A percentile compares a stretch with the other conserved stretches of the same genome.
Evolutionary conservation across 1,140 invertebrate species (phyloP).

Genomic region (Ceratosolen solmsi): DNA sequence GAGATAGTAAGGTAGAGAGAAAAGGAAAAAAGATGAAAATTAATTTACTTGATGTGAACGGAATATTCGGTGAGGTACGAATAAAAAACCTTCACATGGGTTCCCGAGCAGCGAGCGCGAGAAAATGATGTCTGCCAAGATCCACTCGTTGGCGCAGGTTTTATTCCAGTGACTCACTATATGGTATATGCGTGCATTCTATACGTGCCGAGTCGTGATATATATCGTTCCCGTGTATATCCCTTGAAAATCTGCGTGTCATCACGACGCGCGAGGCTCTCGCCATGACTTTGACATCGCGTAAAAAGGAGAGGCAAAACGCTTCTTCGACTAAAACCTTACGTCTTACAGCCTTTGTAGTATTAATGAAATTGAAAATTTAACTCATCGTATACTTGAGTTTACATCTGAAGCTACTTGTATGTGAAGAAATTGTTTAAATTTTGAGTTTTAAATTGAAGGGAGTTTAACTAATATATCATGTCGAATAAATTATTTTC

Average conservation of each 20-base stretch:
- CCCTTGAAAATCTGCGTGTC: constrained; percentile 34
- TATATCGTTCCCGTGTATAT: neutral
- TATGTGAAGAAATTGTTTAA: neutral
- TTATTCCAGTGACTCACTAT: constrained; percentile 33
- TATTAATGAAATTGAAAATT: constrained; percentile 36
- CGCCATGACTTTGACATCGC: constrained; percentile 34
- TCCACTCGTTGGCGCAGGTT: neutral
- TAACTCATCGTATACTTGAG: neutral
- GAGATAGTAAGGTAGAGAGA: neutral
- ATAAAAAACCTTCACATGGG: constrained; percentile 33
- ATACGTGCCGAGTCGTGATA: constrained; percentile 27
- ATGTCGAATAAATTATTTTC: no score
- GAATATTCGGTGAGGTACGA: neutral
- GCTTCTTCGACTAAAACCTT: neutral
- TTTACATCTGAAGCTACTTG: no score
- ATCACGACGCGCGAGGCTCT: neutral
- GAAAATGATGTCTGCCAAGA: constrained; percentile 29
- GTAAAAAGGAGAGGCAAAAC: constrained; percentile 24
- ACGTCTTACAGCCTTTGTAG: neutral
- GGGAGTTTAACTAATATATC: no score
- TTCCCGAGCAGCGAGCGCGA: neutral
- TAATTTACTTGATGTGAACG: neutral
- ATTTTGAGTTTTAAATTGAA: neutral
- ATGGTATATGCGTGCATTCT: constrained; percentile 16
- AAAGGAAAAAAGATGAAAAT: neutral